Base-by-base conservation (phyloP, 2,888 invertebrate species). In the Cheilosia soror region DNA sequence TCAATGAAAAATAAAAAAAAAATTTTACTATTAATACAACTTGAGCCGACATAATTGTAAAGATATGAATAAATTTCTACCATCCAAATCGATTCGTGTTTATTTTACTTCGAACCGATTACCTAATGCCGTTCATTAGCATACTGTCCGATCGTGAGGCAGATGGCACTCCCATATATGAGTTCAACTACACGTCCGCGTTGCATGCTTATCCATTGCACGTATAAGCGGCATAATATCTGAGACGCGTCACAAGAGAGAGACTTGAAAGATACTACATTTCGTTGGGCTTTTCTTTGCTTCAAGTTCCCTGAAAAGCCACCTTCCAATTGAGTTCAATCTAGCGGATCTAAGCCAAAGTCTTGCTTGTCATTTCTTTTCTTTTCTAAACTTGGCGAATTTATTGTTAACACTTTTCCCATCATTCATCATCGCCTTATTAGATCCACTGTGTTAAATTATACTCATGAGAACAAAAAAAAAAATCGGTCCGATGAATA, bases 361-460 rank as follows among this genome's bases (percentile, higher is more conserved):
- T 5, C 2, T 29, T 29, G 9, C 37, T 29, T 40, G 9, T 11
- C 9, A 11, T 37, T 37, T 33, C 33, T 33, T 37, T 37, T 4
- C 11, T 20, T 20, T 20, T 20, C 20, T 20, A 20, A 37, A 37
- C 3, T n/a, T 27, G 27, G 20, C 25, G 33, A 51, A 31, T 25
- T 55, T 65, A 33, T 75, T 75, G 27, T 75, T 37, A 51, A 57
- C 57, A 49, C 47, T 65, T 65, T 75, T 75, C 65, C 37, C 65
- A 63, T 49, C 47, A 37, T 65, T 75, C 65, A 75, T 63, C 75
- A 25, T 5, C 7, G 20, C 29, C 66, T 42, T 15, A 15, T 55
- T 53, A 51, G 66, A 53, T 29, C 40, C 40, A 40, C n/a, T 6
- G 40, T 37, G 33, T 25, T 49, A 69, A 27, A 33, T 40, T 68